phyloP scores from a whole-genome alignment of 2,113 vertebrate species.

The Noturus placidus region DNA sequence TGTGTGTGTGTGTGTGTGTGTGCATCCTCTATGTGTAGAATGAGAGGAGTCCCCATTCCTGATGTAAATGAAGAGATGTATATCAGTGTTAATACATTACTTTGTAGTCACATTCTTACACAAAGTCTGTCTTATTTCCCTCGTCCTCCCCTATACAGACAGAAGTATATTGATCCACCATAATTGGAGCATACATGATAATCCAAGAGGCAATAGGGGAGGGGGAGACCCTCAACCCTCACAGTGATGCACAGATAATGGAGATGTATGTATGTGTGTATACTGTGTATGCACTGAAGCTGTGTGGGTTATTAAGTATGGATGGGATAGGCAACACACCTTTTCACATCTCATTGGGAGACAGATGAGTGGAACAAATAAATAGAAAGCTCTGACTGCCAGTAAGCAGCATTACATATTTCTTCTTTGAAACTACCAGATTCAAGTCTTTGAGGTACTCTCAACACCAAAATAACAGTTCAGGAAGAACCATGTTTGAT shows the following conservation, averaged over 20 bases:
- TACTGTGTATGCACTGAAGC: conserved; percentile 30
- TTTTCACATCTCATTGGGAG: conserved; percentile 78
- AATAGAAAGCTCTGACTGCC: conserved; percentile 78
- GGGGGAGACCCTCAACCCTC: conserved; percentile 74
- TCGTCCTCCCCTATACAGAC: conserved; percentile 76
- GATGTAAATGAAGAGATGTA: no score
- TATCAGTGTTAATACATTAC: no score
- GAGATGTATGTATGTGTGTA: conserved; percentile 62
- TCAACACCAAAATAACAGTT: conserved; percentile 69
- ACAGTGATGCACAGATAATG: conserved; percentile 73
- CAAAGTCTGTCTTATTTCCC: conserved; percentile 72
- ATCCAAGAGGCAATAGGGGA: conserved; percentile 77
- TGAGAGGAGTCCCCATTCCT: no score
- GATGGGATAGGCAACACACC: conserved; percentile 70
- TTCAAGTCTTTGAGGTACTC: conserved; percentile 58
- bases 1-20: no score
- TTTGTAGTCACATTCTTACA: no score
- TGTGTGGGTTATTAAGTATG: conserved; percentile 73
- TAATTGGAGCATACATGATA: conserved; percentile 80
- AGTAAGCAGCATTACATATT: conserved; percentile 78
- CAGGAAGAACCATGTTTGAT: conserved; percentile 57
- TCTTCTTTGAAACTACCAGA: conserved; percentile 74
- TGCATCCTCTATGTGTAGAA: no score
- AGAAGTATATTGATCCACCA: conserved; percentile 74
- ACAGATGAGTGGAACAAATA: conserved; percentile 80